Conservation (phyloP, 2,113 vertebrate species). For the Ammodramus savannarum region DNA sequence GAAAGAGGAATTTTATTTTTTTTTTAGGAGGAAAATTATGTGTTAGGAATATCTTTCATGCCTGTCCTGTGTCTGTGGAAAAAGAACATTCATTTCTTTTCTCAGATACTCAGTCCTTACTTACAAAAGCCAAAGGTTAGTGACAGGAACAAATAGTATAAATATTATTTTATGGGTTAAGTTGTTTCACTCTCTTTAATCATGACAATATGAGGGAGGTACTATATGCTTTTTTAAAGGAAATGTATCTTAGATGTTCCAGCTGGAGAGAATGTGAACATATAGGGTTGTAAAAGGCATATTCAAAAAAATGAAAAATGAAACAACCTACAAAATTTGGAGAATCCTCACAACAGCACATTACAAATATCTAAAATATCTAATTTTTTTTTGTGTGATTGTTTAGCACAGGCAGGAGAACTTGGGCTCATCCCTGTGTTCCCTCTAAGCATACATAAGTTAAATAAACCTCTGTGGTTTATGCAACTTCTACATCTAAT, state of each 20-base stretch:
- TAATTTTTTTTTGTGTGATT: background rate
- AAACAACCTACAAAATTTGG: background rate
- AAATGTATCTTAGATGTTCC: background rate
- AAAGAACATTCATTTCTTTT: background rate
- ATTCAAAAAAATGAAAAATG: background rate
- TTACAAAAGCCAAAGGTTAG: background rate
- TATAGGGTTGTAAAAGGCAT: background rate
- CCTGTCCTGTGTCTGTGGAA: background rate
- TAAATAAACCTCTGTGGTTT: background rate
- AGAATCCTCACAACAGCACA: background rate
- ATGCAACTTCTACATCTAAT: background rate
- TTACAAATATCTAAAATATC: background rate
- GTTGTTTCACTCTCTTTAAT: background rate
- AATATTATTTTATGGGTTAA: background rate
- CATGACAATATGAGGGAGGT: accelerated
- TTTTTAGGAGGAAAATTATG: background rate
- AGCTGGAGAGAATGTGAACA: background rate
- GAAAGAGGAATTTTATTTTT: background rate
- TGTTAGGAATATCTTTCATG: background rate
- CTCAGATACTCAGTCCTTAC: background rate
- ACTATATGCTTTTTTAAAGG: background rate
- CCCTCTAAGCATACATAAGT: background rate
- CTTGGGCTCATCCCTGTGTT: background rate
- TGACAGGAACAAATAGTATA: background rate
- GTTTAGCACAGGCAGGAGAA: background rate